A percentile compares a stretch with the other conserved stretches of the same genome.
These are phyloP conservation scores for Euthynnus affinis DNA, from an alignment of 2,797 vertebrate species.

Conservation along the genomic window DNA sequence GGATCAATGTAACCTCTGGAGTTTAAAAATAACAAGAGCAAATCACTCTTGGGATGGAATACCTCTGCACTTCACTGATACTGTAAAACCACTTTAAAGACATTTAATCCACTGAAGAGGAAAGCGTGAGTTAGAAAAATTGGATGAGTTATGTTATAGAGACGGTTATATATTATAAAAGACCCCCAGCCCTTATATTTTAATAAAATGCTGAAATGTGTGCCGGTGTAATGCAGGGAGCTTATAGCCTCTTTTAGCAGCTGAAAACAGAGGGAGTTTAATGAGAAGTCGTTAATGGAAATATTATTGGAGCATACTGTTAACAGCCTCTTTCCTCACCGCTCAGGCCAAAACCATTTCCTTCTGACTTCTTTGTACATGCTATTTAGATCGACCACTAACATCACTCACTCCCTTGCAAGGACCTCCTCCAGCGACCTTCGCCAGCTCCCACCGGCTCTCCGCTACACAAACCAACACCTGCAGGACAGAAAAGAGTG, in stretches of 20 bases:
- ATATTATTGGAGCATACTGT: slow-evolving; percentile 68
- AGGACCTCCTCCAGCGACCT: slow-evolving; percentile 22
- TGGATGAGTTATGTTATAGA: slow-evolving; percentile 46
- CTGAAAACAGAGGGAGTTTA: slow-evolving; percentile 65
- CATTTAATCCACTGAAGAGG: slow-evolving; percentile 66
- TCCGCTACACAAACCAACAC: slow-evolving; percentile 54
- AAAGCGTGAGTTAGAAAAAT: slow-evolving; percentile 38
- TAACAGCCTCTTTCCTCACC: slow-evolving; percentile 67
- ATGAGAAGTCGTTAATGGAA: slow-evolving; percentile 73
- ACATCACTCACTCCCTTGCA: slow-evolving; percentile 43
- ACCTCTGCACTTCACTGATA: slow-evolving; percentile 61
- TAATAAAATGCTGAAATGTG: slow-evolving; percentile 43
- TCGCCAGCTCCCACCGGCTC: slow-evolving; percentile 31
- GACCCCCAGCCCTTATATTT: slow-evolving; percentile 39
- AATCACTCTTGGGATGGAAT: slow-evolving; percentile 75
- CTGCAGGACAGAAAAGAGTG: slow-evolving; percentile 61
- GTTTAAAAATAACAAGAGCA: slow-evolving; percentile 83
- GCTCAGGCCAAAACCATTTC: slow-evolving; percentile 69
- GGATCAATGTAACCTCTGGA: slow-evolving; percentile 76
- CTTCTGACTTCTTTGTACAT: slow-evolving; percentile 50
- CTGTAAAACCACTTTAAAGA: slow-evolving; percentile 73
- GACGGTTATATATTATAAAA: slow-evolving; percentile 51
- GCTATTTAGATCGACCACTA: slow-evolving; percentile 42
- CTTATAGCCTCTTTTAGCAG: slow-evolving; percentile 45
- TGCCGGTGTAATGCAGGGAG: slow-evolving; percentile 47